Conservation (phyloP, 2,113 vertebrate species). For the Pyrgilauda ruficollis region DNA sequence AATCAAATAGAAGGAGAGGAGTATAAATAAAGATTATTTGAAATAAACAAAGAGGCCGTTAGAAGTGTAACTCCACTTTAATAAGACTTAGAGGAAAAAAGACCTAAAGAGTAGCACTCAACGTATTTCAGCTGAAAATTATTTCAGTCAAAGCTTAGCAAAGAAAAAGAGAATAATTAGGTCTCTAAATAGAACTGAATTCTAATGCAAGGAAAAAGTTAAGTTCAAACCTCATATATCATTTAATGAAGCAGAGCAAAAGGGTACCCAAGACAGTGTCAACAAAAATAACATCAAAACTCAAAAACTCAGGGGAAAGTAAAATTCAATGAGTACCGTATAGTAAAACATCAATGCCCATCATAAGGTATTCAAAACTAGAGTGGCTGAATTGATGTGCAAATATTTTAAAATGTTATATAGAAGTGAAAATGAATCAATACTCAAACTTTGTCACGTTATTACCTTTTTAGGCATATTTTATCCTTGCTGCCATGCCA, state of each 20-base stretch:
- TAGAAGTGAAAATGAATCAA: not conserved
- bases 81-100: not conserved
- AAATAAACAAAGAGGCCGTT: not conserved
- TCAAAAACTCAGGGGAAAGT: not conserved
- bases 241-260: not conserved
- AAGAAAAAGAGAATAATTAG: not conserved
- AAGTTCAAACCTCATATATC: not conserved
- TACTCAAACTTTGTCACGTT: not conserved
- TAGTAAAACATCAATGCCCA: not conserved
- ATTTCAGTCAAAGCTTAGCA: not conserved
- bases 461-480: not conserved
- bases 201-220: not conserved
- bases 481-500: not conserved
- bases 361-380: not conserved
- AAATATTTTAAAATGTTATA: not conserved
- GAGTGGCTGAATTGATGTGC: not conserved
- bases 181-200: not conserved
- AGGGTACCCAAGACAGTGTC: not conserved
- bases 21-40: not conserved
- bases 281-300: not conserved
- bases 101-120: not conserved
- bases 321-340: not conserved
- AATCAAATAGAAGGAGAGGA: not conserved
- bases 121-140: not conserved
- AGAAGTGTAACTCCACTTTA: not conserved